Evolutionary conservation across 2,797 vertebrate genomes (phyloP).

Genomic region (Champsocephalus gunnari): DNA sequence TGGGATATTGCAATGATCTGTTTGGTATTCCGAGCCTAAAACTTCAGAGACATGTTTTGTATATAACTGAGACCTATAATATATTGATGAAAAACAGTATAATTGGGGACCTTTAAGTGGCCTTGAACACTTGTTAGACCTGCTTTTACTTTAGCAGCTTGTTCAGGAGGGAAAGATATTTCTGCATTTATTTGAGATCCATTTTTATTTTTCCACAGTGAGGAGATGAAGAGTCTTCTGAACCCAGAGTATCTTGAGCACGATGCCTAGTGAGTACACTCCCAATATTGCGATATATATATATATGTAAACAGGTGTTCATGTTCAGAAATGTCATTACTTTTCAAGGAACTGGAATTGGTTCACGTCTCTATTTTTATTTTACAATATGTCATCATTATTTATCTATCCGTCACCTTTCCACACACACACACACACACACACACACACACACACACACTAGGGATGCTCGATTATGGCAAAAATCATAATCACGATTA

Average conservation of each 20-base stretch:
- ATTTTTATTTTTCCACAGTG: conserved; percentile 79
- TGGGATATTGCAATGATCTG: too few species aligned
- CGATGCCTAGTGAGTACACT: conserved; percentile 94
- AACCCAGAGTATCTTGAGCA: conserved; percentile 95
- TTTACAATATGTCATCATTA: not conserved
- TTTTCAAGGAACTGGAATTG: conserved; percentile 2
- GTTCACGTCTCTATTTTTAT: conserved; percentile 4
- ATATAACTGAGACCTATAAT: too few species aligned
- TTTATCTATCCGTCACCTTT: conserved; percentile 14
- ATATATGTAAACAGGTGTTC: not conserved
- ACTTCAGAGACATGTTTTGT: too few species aligned
- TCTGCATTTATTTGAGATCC: not conserved
- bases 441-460: not conserved
- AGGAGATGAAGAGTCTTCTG: conserved; percentile 95
- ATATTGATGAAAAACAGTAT: too few species aligned
- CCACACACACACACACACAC: not conserved
- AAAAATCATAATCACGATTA: too few species aligned
- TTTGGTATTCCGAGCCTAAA: too few species aligned
- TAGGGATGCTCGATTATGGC: too few species aligned
- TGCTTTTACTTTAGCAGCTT: not conserved
- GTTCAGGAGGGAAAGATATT: not conserved
- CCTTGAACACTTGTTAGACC: conserved; percentile 2
- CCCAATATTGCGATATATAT: too few species aligned
- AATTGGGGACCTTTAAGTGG: not conserved
- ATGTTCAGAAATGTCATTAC: conserved; percentile 5